A percentile compares a stretch with the other conserved stretches of the same genome.
Conservation (phyloP, 2,113 vertebrate genomes). For the Equus przewalskii region DNA sequence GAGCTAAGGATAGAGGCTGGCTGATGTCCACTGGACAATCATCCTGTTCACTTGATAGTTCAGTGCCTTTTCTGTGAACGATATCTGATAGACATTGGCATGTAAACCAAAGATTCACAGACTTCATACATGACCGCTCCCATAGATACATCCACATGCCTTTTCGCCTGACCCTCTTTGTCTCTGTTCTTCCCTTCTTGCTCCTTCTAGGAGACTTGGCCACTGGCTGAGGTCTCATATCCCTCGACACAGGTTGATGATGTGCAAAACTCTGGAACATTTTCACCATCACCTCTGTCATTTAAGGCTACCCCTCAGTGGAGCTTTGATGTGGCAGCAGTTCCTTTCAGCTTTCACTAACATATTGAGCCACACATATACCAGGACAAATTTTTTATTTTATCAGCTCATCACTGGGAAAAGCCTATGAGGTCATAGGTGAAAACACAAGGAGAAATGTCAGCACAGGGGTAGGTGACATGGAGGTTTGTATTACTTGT, state of each 20-base stretch:
- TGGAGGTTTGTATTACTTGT: not conserved
- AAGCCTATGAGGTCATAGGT: not conserved
- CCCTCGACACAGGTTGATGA: not conserved
- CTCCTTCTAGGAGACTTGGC: not conserved
- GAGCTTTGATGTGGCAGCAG: not conserved
- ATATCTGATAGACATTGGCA: not conserved
- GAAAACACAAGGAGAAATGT: conserved; percentile 41
- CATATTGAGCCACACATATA: not conserved
- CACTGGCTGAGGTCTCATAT: conserved; percentile 29
- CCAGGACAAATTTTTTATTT: not conserved
- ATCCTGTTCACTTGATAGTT: not conserved
- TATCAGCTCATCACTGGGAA: not conserved
- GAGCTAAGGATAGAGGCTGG: not conserved
- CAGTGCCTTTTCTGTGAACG: not conserved
- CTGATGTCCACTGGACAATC: not conserved
- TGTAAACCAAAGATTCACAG: conserved; percentile 37
- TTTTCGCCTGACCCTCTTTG: not conserved
- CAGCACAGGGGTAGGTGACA: conserved; percentile 2
- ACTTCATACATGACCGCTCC: not conserved
- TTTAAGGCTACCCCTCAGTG: not conserved
- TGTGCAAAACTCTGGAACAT: not conserved
- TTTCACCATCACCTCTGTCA: not conserved
- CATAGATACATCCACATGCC: not conserved
- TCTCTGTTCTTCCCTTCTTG: not conserved
- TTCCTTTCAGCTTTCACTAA: not conserved